Base-by-base conservation (phyloP, 1,140 invertebrate species). In the Vollenhovia emeryi region DNA sequence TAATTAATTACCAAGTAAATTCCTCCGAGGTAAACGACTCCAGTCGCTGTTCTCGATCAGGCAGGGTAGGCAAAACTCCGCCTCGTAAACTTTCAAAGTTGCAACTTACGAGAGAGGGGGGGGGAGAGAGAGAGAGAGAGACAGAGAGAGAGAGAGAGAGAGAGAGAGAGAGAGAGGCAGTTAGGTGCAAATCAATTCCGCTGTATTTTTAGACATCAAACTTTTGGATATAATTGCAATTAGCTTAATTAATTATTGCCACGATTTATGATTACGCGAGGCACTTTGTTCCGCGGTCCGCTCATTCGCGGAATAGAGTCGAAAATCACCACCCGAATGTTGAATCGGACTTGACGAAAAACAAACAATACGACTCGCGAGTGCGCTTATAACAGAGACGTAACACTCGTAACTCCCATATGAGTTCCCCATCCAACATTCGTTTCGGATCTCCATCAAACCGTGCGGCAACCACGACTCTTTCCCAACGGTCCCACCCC, bases 1-100 rank as follows among this genome's bases (percentile, higher is more conserved):
- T 89, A 89, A 89, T 89, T 89, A 89, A 89, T 87, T 83, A 82
- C 50, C 45, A 43, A 76, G 55, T 69, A 89, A 86, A 86, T 88
- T 84, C 66, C 69, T 52, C 24, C 21, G 48, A 55, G 21, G 73
- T 74, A 88, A 86, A 86, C 71, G 71, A 64, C 50, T 30, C 21
- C 21, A 45, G 24, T 21, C 62, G 48, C 33, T 59, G 11, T 48
- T 76, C 40, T 30, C 80, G 62, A 74, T 66, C 48, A 27, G 6
- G 76, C 69, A 45, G 24, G 50, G 57, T 82, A 86, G 62, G 74
- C 57, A 78, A 83, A 89, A 64, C 76, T 85, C 45, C n/a, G 45
- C 57, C 27, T 71, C 36, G 33, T 73, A 52, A 89, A 88, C 40
- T 88, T 88, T 57, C n/a, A n/a, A 73, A 74, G 60, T 73, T 60